Base-by-base conservation (phyloP, 2,888 invertebrate genomes). In the Bugula neritina region DNA sequence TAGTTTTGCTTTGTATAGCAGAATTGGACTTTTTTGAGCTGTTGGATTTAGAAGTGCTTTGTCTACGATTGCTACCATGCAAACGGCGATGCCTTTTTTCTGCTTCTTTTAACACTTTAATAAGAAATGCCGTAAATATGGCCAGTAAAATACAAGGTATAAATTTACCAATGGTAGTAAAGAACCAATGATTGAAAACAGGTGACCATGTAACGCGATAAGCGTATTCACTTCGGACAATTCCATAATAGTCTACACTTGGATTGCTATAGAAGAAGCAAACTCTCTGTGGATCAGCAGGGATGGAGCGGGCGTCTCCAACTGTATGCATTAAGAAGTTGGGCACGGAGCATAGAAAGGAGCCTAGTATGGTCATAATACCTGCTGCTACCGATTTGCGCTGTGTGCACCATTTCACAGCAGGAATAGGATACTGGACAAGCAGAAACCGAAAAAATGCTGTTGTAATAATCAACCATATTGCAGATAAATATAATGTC, bases 91-190 rank as follows among this genome's bases (percentile, higher is more conserved):
- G 70, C 13, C 70, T 21, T 3, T 35, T 43, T 17, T 54, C 52
- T 3, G 70, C 70, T 17, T 70, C 29, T 2, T 54, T n/a, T 5
- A 70, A 31, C 23, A 70, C 27, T 25, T 31, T 54, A 43, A 70
- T 54, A 2, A 70, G 23, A 10, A 70, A 54, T 3, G 27, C 70
- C 5, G 70, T 70, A 52, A 70, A 54, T 23, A 70, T 31, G 5
- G 31, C 27, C 70, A 70, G 70, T 31, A 70, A 31, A 23, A 70
- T n/a, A 29, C 70, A 54, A 23, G 70, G 70, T 27, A 70, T n/a
- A 43, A 70, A 54, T 31, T 70, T 70, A 2, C 70, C 70, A 27
- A 70, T 10, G 2, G 31, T 23, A 2, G 52, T 43, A 29, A 54
- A 70, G 25, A 70, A 17, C 70, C 70, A 70, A 23, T 43, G 31